A percentile compares a stretch with the other conserved stretches of the same genome.
These are phyloP conservation scores for Poeciliopsis retropinna DNA, from an alignment of 2,113 vertebrate genomes.

Conservation along the genomic window DNA sequence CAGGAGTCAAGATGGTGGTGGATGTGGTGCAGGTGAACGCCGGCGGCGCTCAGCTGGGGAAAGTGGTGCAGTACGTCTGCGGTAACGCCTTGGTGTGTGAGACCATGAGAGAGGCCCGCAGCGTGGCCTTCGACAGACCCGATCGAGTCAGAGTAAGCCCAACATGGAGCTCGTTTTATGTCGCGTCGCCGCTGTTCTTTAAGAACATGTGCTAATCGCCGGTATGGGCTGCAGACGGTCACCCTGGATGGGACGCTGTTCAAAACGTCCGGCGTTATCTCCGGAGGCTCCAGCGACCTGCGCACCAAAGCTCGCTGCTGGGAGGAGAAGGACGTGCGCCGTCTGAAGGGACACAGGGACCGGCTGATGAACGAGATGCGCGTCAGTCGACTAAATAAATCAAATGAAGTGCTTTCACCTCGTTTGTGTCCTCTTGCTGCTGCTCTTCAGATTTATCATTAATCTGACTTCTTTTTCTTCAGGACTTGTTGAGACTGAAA, in stretches of 20 bases:
- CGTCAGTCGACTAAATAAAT: constrained; percentile 67
- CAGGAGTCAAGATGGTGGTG: constrained; percentile 88
- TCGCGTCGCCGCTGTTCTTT: no score
- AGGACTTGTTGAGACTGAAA: constrained; percentile 86
- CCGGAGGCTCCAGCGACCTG: constrained; percentile 91
- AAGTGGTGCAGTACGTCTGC: constrained; percentile 93
- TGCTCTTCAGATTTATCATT: no score
- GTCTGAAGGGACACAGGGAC: constrained; percentile 85
- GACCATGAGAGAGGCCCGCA: constrained; percentile 87
- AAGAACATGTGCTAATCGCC: neutral
- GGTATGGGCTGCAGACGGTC: constrained; percentile 81
- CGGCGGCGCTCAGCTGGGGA: constrained; percentile 78
- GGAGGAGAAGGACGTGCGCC: constrained; percentile 89
- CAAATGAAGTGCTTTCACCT: neutral
- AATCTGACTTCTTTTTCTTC: constrained; percentile 6
- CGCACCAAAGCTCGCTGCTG: constrained; percentile 88
- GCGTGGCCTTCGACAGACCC: constrained; percentile 84
- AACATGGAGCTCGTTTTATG: neutral
- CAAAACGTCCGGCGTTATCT: constrained; percentile 92
- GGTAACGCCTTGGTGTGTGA: constrained; percentile 92
- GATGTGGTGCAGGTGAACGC: constrained; percentile 87
- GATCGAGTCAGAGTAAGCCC: constrained; percentile 85
- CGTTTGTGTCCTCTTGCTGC: neutral
- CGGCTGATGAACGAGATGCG: constrained; percentile 83
- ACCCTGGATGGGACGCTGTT: constrained; percentile 95